phyloP scores from a whole-genome alignment of 2,888 invertebrate genomes.

The Metallyticus violacea region DNA sequence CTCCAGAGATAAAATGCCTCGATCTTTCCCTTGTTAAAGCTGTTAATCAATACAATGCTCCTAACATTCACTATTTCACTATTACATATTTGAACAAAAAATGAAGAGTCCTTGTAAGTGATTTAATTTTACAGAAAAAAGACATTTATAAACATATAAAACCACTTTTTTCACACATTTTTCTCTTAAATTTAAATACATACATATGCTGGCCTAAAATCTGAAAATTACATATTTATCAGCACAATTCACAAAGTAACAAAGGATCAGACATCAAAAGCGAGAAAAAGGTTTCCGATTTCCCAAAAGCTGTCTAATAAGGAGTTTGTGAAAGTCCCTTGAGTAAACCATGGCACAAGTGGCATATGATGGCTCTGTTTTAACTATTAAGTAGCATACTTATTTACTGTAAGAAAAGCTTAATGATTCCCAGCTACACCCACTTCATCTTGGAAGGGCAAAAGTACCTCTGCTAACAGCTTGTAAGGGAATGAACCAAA shows the following conservation, averaged over 20 bases:
- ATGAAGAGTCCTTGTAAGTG: neutral
- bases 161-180: neutral
- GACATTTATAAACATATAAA: neutral
- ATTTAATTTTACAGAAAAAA: neutral
- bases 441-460: neutral
- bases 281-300: no score
- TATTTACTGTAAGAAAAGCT: no score
- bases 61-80: neutral
- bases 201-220: neutral
- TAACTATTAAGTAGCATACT: no score
- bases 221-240: neutral
- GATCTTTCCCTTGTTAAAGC: no score
- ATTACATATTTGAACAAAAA: no score
- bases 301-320: neutral
- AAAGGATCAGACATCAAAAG: neutral
- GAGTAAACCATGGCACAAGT: no score
- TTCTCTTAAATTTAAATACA: neutral
- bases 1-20: neutral
- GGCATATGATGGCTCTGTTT: no score
- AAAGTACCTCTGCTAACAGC: neutral
- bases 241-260: neutral
- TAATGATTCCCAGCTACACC: no score
- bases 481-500: neutral
- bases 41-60: neutral
- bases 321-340: neutral